Evolutionary conservation across 2,888 invertebrate species (phyloP).

Genomic region (Anorthoa munda): DNA sequence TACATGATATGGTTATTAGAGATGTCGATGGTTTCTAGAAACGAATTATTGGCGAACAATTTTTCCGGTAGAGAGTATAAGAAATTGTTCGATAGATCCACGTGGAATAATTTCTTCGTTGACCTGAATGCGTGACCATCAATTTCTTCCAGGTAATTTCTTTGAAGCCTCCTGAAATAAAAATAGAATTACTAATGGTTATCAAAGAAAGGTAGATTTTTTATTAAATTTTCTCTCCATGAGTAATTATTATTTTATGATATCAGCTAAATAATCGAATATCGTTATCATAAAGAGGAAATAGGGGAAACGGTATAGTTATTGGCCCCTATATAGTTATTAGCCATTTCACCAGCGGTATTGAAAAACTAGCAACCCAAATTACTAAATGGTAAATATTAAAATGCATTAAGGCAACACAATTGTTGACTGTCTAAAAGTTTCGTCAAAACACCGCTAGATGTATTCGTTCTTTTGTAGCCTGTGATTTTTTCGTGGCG

Average conservation of each 20-base stretch:
- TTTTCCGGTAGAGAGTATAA: conserved; percentile 90
- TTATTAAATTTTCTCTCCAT: neutral
- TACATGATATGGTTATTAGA: conserved; percentile 92
- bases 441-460: no score
- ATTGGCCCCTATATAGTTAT: no score
- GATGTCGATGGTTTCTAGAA: conserved; percentile 92
- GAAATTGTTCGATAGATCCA: conserved; percentile 93
- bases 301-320: no score
- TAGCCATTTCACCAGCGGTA: no score
- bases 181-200: conserved; percentile 43
- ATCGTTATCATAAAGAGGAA: conserved; percentile 20
- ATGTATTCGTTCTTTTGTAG: no score
- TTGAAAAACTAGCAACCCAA: no score
- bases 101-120: conserved; percentile 92
- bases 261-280: neutral
- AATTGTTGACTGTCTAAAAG: no score
- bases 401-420: no score
- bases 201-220: neutral
- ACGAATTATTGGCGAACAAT: conserved; percentile 91
- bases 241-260: conserved; percentile 3
- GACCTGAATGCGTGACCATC: conserved; percentile 90
- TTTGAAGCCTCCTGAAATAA: conserved; percentile 92
- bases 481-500: no score
- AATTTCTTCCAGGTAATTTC: conserved; percentile 92
- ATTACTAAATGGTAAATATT: no score